Base-by-base conservation (phyloP, 2,113 vertebrate species). In the Cranoglanis bouderius region DNA sequence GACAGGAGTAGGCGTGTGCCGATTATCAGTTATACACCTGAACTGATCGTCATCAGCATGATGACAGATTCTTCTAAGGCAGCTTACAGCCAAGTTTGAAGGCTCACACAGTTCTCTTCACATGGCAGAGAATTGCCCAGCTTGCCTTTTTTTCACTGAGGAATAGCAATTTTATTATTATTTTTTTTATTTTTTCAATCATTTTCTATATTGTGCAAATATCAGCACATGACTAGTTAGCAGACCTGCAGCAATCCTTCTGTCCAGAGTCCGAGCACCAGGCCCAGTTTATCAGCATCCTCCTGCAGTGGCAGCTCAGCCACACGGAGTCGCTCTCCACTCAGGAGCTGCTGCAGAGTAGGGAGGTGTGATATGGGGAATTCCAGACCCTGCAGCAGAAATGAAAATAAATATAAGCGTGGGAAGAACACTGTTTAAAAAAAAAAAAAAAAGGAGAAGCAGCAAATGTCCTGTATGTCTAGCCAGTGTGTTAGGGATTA, bases 211-310 rank as follows among this genome's bases (percentile, higher is more conserved):
- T 35, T 55, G 18, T 35, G 6, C n/a, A 82, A 55, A 65, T 70
- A 70, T 24, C 35, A 43, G 49, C 6, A 59, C 7, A 4, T 53
- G 53, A n/a, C 46, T 13, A n/a, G 59, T 92, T 93, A 95, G 84
- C 93, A 88, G 55, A 96, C 96, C 85, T 95, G 92, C 90, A 99
- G 90, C 43, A 99, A 94, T 82, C 96, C 96, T 89, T 99, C 97
- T 10, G 96, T 95, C 98, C 98, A 99, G 2, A 99, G 95, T 0
- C 97, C 94, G 81, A 99, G 84, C 1, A 93, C 96, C 87, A 99
- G 94, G 84, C 94, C 96, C 91, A 96, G 92, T 91, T 96, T 97
- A 67, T 96, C 97, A 72, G 94, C 93, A 55, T 96, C 94, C 14
- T 95, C 93, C 35, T 40, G 18, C 43, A 98, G 95, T 32, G 95